Percentiles rank a stretch among this genome's conserved stretches.
Evolutionary conservation across 2,888 invertebrate species (phyloP).

Genomic region (Ormyrus pomaceus): DNA sequence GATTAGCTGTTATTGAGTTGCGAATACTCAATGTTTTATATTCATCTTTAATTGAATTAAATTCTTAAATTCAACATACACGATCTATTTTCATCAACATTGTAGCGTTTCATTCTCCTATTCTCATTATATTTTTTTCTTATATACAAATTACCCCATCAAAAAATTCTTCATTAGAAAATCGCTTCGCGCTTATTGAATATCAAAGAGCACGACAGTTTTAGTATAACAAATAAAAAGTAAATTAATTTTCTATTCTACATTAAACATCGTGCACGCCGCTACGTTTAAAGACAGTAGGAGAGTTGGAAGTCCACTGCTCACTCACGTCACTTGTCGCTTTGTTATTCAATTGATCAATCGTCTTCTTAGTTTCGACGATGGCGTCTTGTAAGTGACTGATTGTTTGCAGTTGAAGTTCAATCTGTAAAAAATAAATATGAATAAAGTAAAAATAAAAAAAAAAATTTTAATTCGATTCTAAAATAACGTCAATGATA

Average conservation of each 20-base stretch:
- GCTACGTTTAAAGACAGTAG: constrained; percentile 69
- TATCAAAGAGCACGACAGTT: constrained; percentile 19
- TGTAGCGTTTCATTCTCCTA: neutral
- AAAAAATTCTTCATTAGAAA: constrained; percentile 1
- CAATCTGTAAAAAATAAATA: constrained; percentile 62
- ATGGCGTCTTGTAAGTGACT: constrained; percentile 71
- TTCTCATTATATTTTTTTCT: neutral
- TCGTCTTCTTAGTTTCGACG: constrained; percentile 70
- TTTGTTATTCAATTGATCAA: constrained; percentile 70
- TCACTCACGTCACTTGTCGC: constrained; percentile 71
- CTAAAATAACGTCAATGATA: no score
- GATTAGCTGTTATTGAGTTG: constrained; percentile 56
- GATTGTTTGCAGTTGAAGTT: constrained; percentile 72
- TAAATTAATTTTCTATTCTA: constrained; percentile 37
- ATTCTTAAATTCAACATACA: constrained; percentile 28
- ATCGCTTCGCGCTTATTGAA: constrained; percentile 16
- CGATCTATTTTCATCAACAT: constrained; percentile 27
- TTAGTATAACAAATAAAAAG: constrained; percentile 33
- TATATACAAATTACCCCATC: constrained; percentile 47
- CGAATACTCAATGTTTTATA: constrained; percentile 22
- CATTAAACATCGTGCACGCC: constrained; percentile 74
- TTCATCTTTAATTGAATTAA: constrained; percentile 33
- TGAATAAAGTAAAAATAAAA: neutral
- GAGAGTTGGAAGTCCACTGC: constrained; percentile 68
- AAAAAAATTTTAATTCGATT: neutral